Evolutionary conservation across 2,888 invertebrate species (phyloP), one percentile per base, ranked within the genome.

Genomic region (Drosophila neutralis): DNA sequence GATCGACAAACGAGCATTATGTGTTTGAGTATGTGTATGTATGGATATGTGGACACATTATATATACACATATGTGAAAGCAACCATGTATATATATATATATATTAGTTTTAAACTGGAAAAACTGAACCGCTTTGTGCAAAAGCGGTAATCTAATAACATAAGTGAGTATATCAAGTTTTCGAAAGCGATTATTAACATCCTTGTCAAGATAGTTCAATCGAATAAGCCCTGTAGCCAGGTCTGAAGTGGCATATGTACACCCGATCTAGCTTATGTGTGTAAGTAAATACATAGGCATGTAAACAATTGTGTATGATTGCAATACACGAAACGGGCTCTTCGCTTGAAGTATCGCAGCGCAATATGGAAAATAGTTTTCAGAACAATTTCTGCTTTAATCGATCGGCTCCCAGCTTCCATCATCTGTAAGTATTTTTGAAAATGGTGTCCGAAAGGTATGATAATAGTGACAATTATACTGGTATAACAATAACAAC

Each of bases 151-250:
- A 18, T 27, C 6, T 27, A 49, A 49, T 18, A 27, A 29, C 18
- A 49, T 49, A n/a, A 49, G 27, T 27, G 29, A 51, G 51, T n/a
- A 29, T 24, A 24, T 45, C 8, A 45, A 45, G 45, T 49, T 49
- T 18, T 49, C 29, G 18, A 49, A 49, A 49, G 27, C 49, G 10
- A 29, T 27, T 49, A 49, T 29, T n/a, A 11, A 49, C 10, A 27
- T 49, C 29, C 49, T 27, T 49, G 29, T n/a, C 49, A 49, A 29
- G 49, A 27, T 27, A 10, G 21, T 29, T 29, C 18, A 27, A n/a
- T 21, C 21, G 7, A 45, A 7, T 7, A 45, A 45, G 21, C 45
- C 2, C 13, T 45, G 21, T 21, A 5, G 2, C 13, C 5, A 21
- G 7, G 7, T 7, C 45, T 13, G 21, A 21, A 13, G 45, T 49